Evolutionary conservation across 92 coral and sea anemone genomes (phyloP), one percentile per base, ranked within the genome.

Genomic region (Pocillopora grandis): DNA sequence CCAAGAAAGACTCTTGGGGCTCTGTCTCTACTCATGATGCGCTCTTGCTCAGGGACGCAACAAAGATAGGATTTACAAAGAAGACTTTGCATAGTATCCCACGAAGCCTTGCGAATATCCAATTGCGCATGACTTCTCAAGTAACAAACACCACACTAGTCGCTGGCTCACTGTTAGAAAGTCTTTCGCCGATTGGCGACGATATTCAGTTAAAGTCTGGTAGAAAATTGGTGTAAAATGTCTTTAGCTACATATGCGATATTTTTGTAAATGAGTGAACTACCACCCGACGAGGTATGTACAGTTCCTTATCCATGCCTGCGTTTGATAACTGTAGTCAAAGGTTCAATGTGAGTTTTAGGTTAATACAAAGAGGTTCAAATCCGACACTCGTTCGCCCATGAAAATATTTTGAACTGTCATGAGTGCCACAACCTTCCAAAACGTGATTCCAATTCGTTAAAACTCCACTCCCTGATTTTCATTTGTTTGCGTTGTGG

Each of bases 1-100:
- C 98, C 98, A 83, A 96, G 94, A 77, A 96, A 96, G 65, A 96
- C 98, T 35, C 98, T 91, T 42, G 92, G 92, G 67, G 95, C 93
- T 76, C 95, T 86, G 76, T 95, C 98, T 35, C 98, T 93, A 73
- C 98, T 95, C 98, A 95, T 95, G 66, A 10, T 88, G 48, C 16
- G 18, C 1, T 12, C 3, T 10, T 3, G 16, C 5, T 1, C 21
- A 48, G 35, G 4, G 1, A 68, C 7, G 17, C 58, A 12, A 12
- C 59, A 21, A 13, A 21, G 59, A 76, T 8, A 76, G 58, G 79
- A 64, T n/a, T 8, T 42, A 19, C 64, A 9, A 3, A 69, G 76
- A 3, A 35, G 5, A 57, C 15, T 35, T 0, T 10, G 5, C 6
- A 79, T 37, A 64, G 72, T 74, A 72, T 82, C 86, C 86, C 86